Base-by-base conservation (phyloP, 2,888 invertebrate genomes). In the Philaethria dido region DNA sequence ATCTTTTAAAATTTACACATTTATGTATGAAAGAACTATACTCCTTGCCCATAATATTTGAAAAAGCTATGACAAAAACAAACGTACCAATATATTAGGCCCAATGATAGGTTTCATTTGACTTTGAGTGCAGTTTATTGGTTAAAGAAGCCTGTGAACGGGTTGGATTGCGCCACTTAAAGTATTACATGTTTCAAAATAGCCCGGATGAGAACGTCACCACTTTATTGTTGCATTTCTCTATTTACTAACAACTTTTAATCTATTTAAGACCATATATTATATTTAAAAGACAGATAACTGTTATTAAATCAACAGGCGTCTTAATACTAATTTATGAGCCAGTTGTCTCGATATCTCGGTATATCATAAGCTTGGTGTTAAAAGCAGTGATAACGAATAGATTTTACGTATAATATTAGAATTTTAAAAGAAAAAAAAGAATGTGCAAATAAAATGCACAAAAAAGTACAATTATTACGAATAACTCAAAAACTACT, bases 61-160 rank as follows among this genome's bases (percentile, higher is more conserved):
- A 22, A 14, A 9, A n/a, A 20, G 3, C 9, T 14, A 39, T 20
- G 36, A 42, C 14, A 52, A 52, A 52, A 18, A 29, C 16, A 52
- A 52, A 16, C 22, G 13, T 33, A 29, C 16, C 0, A 8, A 16
- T 16, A 52, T 29, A 52, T 52, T 52, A 52, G 16, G 29, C 52
- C n/a, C 29, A 52, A 29, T 16, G 29, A 52, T 52, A 52, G 52
- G 52, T 52, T 52, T 52, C 52, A 16, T 52, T 52, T 52, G 52
- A 16, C 52, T 52, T 52, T 52, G 52, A 52, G 29, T 29, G 52
- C 29, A 16, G 29, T 52, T 52, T 52, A 52, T 52, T 52, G 52
- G 52, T 52, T 52, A 52, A 52, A 52, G 52, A 52, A 52, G 52
- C 52, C 52, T 33, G 52, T 52, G 52, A 52, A 52, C 52, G 52